Evolutionary conservation across 2,113 vertebrate genomes (phyloP).

Genomic region (Prolemur simus): DNA sequence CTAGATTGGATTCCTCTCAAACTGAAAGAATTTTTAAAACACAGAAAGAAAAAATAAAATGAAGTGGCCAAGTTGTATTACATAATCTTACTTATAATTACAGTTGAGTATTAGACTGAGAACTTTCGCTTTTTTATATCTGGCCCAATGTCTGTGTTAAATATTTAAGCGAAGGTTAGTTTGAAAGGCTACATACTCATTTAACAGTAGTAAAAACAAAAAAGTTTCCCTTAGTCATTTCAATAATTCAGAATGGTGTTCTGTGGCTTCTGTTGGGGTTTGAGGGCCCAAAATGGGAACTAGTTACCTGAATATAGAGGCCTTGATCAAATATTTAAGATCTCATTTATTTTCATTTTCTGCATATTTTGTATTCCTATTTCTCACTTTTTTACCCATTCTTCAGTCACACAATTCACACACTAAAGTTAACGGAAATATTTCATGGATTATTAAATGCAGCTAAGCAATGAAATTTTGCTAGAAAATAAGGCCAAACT

Average conservation of each 20-base stretch:
- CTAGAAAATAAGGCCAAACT: conserved; percentile 66
- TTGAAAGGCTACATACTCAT: conserved; percentile 36
- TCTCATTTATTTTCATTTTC: conserved; percentile 65
- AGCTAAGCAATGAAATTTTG: conserved; percentile 53
- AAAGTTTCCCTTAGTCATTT: conserved; percentile 25
- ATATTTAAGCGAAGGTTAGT: conserved; percentile 66
- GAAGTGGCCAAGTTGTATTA: neutral
- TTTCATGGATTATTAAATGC: conserved; percentile 76
- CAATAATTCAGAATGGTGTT: conserved; percentile 66
- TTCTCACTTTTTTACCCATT: neutral
- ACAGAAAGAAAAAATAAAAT: neutral
- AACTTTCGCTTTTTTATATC: conserved; percentile 48
- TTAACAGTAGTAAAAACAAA: conserved; percentile 52
- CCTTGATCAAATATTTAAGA: conserved; percentile 74
- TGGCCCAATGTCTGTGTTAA: conserved; percentile 58
- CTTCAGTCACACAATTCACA: conserved; percentile 19
- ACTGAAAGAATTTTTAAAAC: neutral
- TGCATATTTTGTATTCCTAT: conserved; percentile 43
- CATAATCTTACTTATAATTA: conserved; percentile 9
- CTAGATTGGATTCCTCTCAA: neutral
- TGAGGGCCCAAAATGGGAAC: conserved; percentile 9
- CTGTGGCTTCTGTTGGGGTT: neutral
- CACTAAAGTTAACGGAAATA: conserved; percentile 65
- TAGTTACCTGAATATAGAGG: conserved; percentile 63
- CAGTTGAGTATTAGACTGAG: conserved; percentile 16